phyloP scores from a whole-genome alignment of 2,888 invertebrate species.

The Sinopyrophorus schimmeli region DNA sequence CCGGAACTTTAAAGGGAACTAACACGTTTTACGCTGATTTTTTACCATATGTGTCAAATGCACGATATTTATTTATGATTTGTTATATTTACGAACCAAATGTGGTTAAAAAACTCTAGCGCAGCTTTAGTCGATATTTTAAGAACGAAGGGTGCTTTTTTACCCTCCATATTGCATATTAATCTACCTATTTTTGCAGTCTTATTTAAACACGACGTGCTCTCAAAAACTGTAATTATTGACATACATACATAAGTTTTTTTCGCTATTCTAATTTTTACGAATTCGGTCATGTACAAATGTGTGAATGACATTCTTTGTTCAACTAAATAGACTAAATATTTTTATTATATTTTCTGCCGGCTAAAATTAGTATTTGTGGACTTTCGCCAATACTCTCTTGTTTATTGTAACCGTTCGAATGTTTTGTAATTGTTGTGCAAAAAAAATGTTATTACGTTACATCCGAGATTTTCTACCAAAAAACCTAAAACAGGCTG shows the following conservation, averaged over 20 bases:
- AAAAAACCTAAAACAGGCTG: too few relatives aligned
- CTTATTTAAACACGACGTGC: too few relatives aligned
- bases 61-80: slow-evolving; percentile 32
- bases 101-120: slow-evolving; percentile 20
- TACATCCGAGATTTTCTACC: too few relatives aligned
- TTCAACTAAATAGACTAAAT: slow-evolving; percentile 10
- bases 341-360: slow-evolving; percentile 10
- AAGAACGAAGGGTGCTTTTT: slow-evolving; percentile 24
- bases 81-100: slow-evolving; percentile 28
- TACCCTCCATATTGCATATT: slow-evolving; percentile 15
- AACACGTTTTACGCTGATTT: slow-evolving; percentile 31
- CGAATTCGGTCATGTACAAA: slow-evolving; percentile 2
- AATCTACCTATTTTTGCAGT: too few relatives aligned
- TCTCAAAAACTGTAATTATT: too few relatives aligned
- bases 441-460: too few relatives aligned
- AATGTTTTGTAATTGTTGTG: too few relatives aligned
- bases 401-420: too few relatives aligned
- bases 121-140: slow-evolving; percentile 28
- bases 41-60: slow-evolving; percentile 32
- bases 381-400: too few relatives aligned
- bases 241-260: not conserved
- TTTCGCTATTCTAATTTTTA: not conserved
- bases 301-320: slow-evolving; percentile 8
- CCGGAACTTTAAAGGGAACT: slow-evolving; percentile 19
- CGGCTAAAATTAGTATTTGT: slow-evolving; percentile 2